phyloP scores from a whole-genome alignment of 2,113 vertebrate genomes.

The Notothenia rossii region DNA sequence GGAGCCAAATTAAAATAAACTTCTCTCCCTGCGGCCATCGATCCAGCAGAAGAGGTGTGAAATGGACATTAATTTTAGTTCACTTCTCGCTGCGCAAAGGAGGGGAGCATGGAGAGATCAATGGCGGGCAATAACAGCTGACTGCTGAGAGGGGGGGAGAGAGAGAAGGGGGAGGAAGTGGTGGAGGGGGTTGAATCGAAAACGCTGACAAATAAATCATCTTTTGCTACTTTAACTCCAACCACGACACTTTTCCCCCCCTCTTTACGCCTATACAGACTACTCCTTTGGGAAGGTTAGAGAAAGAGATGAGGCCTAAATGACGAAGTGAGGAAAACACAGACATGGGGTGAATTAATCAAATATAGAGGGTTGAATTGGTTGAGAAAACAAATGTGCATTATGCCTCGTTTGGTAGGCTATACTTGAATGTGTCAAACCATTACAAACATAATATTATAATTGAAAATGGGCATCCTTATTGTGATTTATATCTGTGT shows the following conservation, averaged over 20 bases:
- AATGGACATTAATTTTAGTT: constrained; percentile 99
- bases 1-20: constrained; percentile 95
- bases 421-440: not conserved
- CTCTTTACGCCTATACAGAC: not conserved
- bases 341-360: not conserved
- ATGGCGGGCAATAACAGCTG: constrained; percentile 98
- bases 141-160: constrained; percentile 90
- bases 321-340: not conserved
- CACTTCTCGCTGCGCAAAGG: constrained; percentile 96
- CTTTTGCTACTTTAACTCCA: constrained; percentile 60
- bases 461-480: not conserved
- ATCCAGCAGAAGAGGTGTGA: constrained; percentile 87
- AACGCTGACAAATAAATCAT: constrained; percentile 75
- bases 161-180: constrained; percentile 26
- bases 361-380: not conserved
- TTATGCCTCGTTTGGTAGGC: not conserved
- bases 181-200: constrained; percentile 12
- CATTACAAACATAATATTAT: not conserved
- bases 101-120: constrained; percentile 84
- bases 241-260: constrained; percentile 49
- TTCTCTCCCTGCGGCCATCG: constrained; percentile 88
- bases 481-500: not conserved
- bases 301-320: constrained; percentile 24
- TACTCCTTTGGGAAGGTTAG: constrained; percentile 19
- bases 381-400: not conserved